A percentile compares a stretch with the other conserved stretches of the same genome.
Evolutionary conservation across 35 echinoderm and acorn worm genomes (phyloP).

Genomic region (Apostichopus californicus): DNA sequence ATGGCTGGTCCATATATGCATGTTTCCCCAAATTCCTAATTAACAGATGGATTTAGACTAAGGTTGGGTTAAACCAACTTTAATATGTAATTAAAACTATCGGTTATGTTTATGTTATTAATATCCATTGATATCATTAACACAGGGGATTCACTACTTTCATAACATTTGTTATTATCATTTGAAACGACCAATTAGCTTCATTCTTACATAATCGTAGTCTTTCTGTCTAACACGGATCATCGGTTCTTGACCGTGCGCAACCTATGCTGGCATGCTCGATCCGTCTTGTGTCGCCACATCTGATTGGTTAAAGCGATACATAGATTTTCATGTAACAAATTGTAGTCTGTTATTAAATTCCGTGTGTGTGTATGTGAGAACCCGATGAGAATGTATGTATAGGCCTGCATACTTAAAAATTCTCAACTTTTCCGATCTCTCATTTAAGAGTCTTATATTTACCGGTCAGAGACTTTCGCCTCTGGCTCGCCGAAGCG

Average conservation of each 20-base stretch:
- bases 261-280: background rate
- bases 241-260: background rate
- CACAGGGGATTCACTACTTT: background rate
- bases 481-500: too few relatives aligned
- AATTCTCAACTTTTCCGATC: too few relatives aligned
- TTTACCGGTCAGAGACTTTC: too few relatives aligned
- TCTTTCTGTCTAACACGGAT: background rate
- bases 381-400: too few relatives aligned
- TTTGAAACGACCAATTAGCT: background rate
- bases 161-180: background rate
- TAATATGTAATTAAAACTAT: background rate
- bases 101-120: background rate
- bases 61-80: background rate
- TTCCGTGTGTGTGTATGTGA: too few relatives aligned
- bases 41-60: background rate
- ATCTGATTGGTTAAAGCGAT: background rate
- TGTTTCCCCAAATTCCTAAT: background rate
- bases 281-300: background rate
- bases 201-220: background rate
- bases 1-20: too few relatives aligned
- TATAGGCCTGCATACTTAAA: too few relatives aligned
- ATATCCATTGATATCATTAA: background rate
- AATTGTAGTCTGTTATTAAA: too few relatives aligned
- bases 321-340: too few relatives aligned
- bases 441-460: too few relatives aligned